Conservation (phyloP, 2,797 vertebrate species). For the Catamblyrhynchus diadema region DNA sequence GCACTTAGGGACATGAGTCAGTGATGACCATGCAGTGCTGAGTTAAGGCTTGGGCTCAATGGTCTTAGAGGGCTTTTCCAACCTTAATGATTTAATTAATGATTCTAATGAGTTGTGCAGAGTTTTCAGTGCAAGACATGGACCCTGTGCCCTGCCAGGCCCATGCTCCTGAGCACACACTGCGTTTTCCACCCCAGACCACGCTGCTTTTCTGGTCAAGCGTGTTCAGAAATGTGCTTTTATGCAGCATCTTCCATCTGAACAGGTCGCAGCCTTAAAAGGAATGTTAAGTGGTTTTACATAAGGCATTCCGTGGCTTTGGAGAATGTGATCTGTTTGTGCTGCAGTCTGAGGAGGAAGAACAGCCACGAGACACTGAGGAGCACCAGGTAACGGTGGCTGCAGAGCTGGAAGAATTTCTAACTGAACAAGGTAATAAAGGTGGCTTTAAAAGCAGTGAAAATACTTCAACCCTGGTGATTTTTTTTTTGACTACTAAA, state of each 20-base stretch:
- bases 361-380: background rate
- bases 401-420: background rate
- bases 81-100: background rate
- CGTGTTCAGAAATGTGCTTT: slow-evolving; percentile 34
- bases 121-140: background rate
- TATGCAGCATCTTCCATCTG: slow-evolving; percentile 40
- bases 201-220: background rate
- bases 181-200: background rate
- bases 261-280: slow-evolving; percentile 40
- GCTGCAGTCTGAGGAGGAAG: slow-evolving; percentile 8
- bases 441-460: background rate
- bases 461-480: background rate
- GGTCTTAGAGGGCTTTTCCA: background rate
- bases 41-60: background rate
- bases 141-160: background rate
- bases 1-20: background rate
- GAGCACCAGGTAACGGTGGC: background rate
- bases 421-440: background rate
- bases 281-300: slow-evolving; percentile 62
- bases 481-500: background rate
- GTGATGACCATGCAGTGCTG: background rate
- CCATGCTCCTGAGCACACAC: background rate
- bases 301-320: slow-evolving; percentile 44
- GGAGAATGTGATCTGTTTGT: slow-evolving; percentile 46
- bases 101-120: background rate